phyloP scores from a whole-genome alignment of 2,888 invertebrate species.

The Sminthurides aquaticus region DNA sequence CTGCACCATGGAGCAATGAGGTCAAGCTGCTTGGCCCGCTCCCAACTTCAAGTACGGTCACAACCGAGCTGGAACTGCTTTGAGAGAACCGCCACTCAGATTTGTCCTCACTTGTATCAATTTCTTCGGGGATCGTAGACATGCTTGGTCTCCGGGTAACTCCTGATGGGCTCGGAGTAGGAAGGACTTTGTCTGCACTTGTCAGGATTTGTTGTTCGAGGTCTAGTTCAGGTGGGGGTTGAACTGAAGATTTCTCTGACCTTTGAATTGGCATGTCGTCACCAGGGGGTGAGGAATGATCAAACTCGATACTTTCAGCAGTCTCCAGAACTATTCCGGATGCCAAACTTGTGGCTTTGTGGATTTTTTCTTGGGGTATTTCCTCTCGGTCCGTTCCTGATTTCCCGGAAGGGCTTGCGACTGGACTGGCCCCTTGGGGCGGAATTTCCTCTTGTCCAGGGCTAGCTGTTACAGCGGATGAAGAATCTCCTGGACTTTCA shows the following conservation, averaged over 20 bases:
- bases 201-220: neutral
- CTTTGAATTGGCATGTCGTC: neutral
- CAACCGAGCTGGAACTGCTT: constrained; percentile 34
- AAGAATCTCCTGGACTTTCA: constrained; percentile 18
- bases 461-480: constrained; percentile 19
- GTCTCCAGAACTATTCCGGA: constrained; percentile 15
- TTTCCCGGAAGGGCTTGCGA: neutral
- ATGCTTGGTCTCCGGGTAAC: constrained; percentile 2
- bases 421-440: neutral
- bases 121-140: constrained; percentile 11
- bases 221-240: neutral
- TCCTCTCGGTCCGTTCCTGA: neutral
- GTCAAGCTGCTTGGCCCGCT: constrained; percentile 17
- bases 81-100: constrained; percentile 11
- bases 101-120: constrained; percentile 7
- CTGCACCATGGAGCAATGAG: constrained; percentile 1
- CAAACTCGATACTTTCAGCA: constrained; percentile 9
- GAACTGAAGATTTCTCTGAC: neutral
- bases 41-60: constrained; percentile 25
- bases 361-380: neutral
- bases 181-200: neutral
- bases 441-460: constrained; percentile 16
- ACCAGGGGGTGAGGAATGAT: neutral
- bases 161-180: neutral
- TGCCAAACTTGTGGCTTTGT: constrained; percentile 8